These are phyloP conservation scores for Platycheirus rosarum DNA, from an alignment of 2,888 invertebrate genomes.

Conservation along the genomic window DNA sequence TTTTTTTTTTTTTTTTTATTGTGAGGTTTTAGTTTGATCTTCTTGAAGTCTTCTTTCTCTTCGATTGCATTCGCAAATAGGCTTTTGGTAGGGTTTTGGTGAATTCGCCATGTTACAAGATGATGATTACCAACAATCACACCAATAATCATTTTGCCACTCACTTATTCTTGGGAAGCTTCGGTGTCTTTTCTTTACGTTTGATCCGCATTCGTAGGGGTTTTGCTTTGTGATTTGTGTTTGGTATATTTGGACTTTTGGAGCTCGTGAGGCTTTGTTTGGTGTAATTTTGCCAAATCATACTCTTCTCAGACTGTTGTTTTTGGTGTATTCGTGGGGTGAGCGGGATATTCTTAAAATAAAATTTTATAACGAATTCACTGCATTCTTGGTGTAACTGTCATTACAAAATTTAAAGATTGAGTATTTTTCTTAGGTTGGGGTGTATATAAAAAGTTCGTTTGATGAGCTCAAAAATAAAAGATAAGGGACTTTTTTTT, in stretches of 20 bases:
- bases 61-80: slow-evolving; percentile 21
- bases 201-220: slow-evolving; percentile 9
- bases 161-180: slow-evolving; percentile 24
- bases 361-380: slow-evolving; percentile 30
- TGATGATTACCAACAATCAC: slow-evolving; percentile 33
- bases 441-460: too few relatives aligned
- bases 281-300: slow-evolving; percentile 35
- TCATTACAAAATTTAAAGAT: background rate
- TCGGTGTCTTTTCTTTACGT: slow-evolving; percentile 19
- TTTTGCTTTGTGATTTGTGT: slow-evolving; percentile 33
- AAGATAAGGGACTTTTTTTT: too few relatives aligned
- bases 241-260: slow-evolving; percentile 4
- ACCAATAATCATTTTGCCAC: slow-evolving; percentile 17
- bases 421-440: too few relatives aligned
- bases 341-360: slow-evolving; percentile 38
- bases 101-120: slow-evolving; percentile 63
- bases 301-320: background rate
- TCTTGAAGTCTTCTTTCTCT: slow-evolving; percentile 64
- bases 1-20: slow-evolving; percentile 20
- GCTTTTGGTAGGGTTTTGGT: slow-evolving; percentile 43
- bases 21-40: slow-evolving; percentile 47
- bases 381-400: slow-evolving; percentile 25
- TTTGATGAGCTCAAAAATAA: too few relatives aligned
- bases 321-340: background rate
- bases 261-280: slow-evolving; percentile 1